Evolutionary conservation across 1,140 invertebrate genomes (phyloP).

Genomic region (Drosophila parvula): DNA sequence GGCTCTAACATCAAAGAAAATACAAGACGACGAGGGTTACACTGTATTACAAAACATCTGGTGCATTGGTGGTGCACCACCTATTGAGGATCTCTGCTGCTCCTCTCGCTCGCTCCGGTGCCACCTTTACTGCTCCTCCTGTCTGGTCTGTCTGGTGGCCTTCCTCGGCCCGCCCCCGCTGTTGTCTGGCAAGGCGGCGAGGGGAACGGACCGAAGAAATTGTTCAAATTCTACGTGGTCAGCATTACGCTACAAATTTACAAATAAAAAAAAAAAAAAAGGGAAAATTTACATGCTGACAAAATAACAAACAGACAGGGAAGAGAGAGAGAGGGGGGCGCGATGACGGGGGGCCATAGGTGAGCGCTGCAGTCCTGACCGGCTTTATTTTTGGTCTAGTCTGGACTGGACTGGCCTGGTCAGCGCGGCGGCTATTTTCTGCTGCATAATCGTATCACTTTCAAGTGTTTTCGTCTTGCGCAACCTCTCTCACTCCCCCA

Average conservation of each 20-base stretch:
- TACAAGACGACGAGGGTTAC: constrained; percentile 49
- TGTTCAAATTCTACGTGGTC: constrained; percentile 81
- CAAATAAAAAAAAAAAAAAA: constrained; percentile 50
- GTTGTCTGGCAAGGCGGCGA: constrained; percentile 37
- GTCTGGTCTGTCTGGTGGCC: constrained; percentile 42
- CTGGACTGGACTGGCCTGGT: constrained; percentile 24
- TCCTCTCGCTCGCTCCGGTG: constrained; percentile 18
- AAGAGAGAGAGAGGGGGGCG: neutral
- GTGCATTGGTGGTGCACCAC: constrained; percentile 49
- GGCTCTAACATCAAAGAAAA: constrained; percentile 33
- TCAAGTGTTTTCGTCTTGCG: constrained; percentile 67
- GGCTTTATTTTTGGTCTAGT: constrained; percentile 56
- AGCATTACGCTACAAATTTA: constrained; percentile 82
- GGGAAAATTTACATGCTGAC: constrained; percentile 70
- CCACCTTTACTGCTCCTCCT: constrained; percentile 24
- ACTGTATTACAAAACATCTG: constrained; percentile 68
- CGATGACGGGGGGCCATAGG: constrained; percentile 2
- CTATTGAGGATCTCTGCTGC: constrained; percentile 67
- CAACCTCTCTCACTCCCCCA: constrained; percentile 9
- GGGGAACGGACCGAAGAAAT: constrained; percentile 61
- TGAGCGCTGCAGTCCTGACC: constrained; percentile 24
- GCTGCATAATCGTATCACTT: constrained; percentile 82
- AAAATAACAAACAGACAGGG: constrained; percentile 51
- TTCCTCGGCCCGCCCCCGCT: constrained; percentile 49
- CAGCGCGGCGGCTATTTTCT: constrained; percentile 39